Evolutionary conservation across 2,888 invertebrate genomes (phyloP).

Genomic region (Poecilus cupreus): DNA sequence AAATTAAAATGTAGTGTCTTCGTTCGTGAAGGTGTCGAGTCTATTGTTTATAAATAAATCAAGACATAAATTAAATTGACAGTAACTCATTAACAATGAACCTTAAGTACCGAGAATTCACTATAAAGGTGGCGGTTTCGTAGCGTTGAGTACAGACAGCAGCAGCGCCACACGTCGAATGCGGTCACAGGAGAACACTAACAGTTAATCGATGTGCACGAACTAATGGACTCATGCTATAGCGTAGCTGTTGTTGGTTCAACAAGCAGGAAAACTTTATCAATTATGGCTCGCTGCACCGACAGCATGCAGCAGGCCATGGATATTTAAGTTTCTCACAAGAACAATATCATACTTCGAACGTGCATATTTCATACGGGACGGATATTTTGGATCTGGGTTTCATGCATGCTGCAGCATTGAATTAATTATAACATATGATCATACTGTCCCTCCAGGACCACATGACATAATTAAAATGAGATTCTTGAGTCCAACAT

Average conservation of each 20-base stretch:
- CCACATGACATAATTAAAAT: not conserved
- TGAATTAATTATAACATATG: not conserved
- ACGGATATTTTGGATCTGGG: not conserved
- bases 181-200: conserved; percentile 42
- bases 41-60: too few relatives aligned
- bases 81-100: too few relatives aligned
- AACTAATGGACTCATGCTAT: conserved; percentile 33
- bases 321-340: conserved; percentile 42
- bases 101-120: not conserved
- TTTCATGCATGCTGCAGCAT: not conserved
- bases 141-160: not conserved
- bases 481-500: too few relatives aligned
- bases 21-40: too few relatives aligned
- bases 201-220: conserved; percentile 46
- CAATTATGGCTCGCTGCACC: conserved; percentile 23
- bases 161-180: conserved; percentile 21
- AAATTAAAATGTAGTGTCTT: too few relatives aligned
- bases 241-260: conserved; percentile 19
- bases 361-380: conserved; percentile 22
- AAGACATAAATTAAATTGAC: too few relatives aligned
- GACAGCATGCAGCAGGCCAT: not conserved
- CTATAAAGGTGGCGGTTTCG: not conserved
- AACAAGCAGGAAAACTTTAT: conserved; percentile 45
- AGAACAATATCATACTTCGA: conserved; percentile 26
- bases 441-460: not conserved